Evolutionary conservation across 2,888 invertebrate genomes (phyloP), one percentile per base, ranked within the genome.

Genomic region (Penaeus monodon): DNA sequence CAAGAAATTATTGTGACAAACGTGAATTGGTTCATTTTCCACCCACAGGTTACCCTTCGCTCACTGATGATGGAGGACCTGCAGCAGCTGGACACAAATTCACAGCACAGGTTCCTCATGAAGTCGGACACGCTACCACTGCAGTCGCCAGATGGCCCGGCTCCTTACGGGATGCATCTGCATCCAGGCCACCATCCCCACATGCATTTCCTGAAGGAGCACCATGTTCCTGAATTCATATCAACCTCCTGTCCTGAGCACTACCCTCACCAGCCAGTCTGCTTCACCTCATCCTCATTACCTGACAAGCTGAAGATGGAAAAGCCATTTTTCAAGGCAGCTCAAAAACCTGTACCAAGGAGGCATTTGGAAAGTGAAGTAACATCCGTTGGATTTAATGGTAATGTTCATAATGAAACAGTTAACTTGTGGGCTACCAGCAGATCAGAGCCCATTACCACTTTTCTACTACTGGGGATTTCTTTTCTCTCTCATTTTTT

Each of bases 41-140:
- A 20, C n/a, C 38, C 57, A 27, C 91, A 95, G 94, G 95, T 97
- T 24, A 95, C 96, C 0, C 93, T 98, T 14, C 95, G 96, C 90
- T 97, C 98, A 0, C 94, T 98, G 38, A 94, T 96, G 7, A 97
- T 98, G 96, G 98, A 98, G 92, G 98, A 98, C 93, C 94, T 98
- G 7, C 94, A 96, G 14, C 95, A 95, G 2, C 94, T 94, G 33
- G 95, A 95, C 74, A 96, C 97, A 3, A 70, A 49, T 33, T 49
- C 86, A 0, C 95, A 95, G 91, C 96, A 97, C 92, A 94, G 97
- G 65, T 95, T 95, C 92, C 95, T 98, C 94, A 96, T 98, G 92
- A 95, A 96, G 89, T 97, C 96, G 0, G 95, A 89, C 38, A 86
- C 82, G 27, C 38, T 57, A n/a, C 22, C 66, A 6, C 20, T 27